Percentiles rank a stretch among this genome's conserved stretches.
These are phyloP conservation scores for Plectrocnemia conspersa DNA, from an alignment of 1,140 invertebrate species.

Conservation along the genomic window DNA sequence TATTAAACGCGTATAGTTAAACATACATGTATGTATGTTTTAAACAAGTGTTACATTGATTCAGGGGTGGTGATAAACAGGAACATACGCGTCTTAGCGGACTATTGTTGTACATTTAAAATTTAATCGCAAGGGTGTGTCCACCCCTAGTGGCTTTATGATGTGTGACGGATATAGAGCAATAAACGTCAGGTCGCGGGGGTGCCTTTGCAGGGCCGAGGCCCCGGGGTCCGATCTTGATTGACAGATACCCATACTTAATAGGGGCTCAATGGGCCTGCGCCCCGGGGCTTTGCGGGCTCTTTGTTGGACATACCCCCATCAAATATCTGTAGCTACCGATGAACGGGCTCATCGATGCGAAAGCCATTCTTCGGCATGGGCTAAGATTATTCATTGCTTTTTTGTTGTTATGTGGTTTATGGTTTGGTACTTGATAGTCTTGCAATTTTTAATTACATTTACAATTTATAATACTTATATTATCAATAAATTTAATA, in stretches of 20 bases:
- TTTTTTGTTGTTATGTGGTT: slow-evolving; percentile 4
- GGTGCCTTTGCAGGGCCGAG: slow-evolving; percentile 2
- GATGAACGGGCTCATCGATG: slow-evolving; percentile 2
- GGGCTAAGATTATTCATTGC: slow-evolving; percentile 7
- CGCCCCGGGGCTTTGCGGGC: slow-evolving; percentile 10
- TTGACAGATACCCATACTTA: slow-evolving; percentile 23
- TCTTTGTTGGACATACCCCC: slow-evolving; percentile 13
- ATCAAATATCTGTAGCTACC: slow-evolving; percentile 4
- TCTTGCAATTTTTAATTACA: too few relatives aligned
- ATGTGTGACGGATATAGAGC: slow-evolving; percentile 33
- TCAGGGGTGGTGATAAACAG: neutral
- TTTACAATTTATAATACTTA: too few relatives aligned
- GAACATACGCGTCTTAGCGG: slow-evolving; percentile 7
- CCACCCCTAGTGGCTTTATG: slow-evolving; percentile 30
- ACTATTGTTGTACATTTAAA: slow-evolving; percentile 9
- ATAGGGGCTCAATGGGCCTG: slow-evolving; percentile 14
- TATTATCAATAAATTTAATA: too few relatives aligned
- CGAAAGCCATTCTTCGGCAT: slow-evolving; percentile 12
- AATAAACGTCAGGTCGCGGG: slow-evolving; percentile 32
- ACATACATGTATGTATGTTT: neutral
- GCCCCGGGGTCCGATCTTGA: slow-evolving; percentile 20
- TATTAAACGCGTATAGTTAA: neutral
- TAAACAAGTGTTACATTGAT: neutral
- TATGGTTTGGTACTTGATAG: too few relatives aligned
- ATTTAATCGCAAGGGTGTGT: slow-evolving; percentile 6